A percentile compares a stretch with the other conserved stretches of the same genome.
Evolutionary conservation across 2,797 vertebrate species (phyloP).

Genomic region (Decapterus maruadsi): DNA sequence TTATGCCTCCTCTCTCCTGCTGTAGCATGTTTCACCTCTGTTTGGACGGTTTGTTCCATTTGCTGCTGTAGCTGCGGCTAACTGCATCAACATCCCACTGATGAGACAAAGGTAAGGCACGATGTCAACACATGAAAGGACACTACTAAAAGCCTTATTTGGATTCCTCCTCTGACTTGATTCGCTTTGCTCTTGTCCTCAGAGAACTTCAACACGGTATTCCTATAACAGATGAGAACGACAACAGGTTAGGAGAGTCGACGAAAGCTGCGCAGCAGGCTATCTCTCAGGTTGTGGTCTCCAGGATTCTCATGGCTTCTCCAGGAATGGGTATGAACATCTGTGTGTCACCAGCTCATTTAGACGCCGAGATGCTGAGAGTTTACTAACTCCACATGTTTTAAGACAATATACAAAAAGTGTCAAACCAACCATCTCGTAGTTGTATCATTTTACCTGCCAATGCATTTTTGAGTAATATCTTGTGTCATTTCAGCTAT

Average conservation of each 20-base stretch:
- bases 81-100: constrained; percentile 98
- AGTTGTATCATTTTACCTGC: background rate
- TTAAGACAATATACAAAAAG: background rate
- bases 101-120: constrained; percentile 96
- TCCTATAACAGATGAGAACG: constrained; percentile 93
- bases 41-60: constrained; percentile 98
- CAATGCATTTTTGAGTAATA: background rate
- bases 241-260: constrained; percentile 95
- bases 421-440: background rate
- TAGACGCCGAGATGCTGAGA: background rate
- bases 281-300: constrained; percentile 96
- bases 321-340: constrained; percentile 95
- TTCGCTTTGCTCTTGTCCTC: constrained; percentile 12
- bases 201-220: constrained; percentile 97
- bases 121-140: background rate
- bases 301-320: constrained; percentile 97
- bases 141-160: background rate
- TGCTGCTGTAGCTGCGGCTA: constrained; percentile 97
- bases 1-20: constrained; percentile 41
- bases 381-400: too few relatives aligned
- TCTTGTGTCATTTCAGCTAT: constrained; percentile 84
- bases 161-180: constrained; percentile 5
- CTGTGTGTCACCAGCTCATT: background rate
- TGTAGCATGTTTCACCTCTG: constrained; percentile 93
- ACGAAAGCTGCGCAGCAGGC: constrained; percentile 94